Conservation (phyloP, 1,140 invertebrate species). For the Gryllus bimaculatus region DNA sequence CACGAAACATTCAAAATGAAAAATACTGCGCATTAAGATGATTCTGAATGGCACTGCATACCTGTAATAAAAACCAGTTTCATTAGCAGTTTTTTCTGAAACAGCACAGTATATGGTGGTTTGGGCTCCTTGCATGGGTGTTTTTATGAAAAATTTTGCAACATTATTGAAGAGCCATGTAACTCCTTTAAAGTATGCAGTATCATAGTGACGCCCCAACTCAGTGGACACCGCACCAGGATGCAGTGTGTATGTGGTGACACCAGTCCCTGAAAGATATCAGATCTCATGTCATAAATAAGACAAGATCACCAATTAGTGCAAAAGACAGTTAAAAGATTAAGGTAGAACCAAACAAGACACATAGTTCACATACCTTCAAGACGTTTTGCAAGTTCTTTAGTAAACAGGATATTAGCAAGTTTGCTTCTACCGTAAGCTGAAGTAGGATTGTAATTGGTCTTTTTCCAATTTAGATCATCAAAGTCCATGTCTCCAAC, state of each 20-base stretch:
- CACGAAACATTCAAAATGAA: background rate
- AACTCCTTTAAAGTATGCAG: slow-evolving; percentile 22
- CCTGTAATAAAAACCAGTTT: slow-evolving; percentile 56
- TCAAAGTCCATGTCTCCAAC: background rate
- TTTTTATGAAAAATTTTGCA: slow-evolving; percentile 43
- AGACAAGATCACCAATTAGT: background rate
- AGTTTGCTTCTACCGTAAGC: slow-evolving; percentile 6
- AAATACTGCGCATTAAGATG: background rate
- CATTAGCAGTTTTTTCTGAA: slow-evolving; percentile 51
- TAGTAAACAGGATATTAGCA: slow-evolving; percentile 9
- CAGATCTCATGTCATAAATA: background rate
- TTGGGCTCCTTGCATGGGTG: slow-evolving; percentile 60
- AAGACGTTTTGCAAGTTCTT: slow-evolving; percentile 6
- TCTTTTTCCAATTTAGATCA: slow-evolving; percentile 4
- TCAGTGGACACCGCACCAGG: slow-evolving; percentile 66
- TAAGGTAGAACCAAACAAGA: background rate
- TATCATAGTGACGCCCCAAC: slow-evolving; percentile 38
- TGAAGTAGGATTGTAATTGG: background rate
- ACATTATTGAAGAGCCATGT: slow-evolving; percentile 7
- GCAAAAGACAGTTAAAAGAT: background rate
- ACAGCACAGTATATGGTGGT: slow-evolving; percentile 69
- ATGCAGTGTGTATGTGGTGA: slow-evolving; percentile 59
- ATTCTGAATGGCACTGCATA: slow-evolving; percentile 18
- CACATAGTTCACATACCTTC: background rate
- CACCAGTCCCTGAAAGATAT: slow-evolving; percentile 32